phyloP scores from a whole-genome alignment of 92 coral and sea anemone species.

The Isaurus tuberculatus region DNA sequence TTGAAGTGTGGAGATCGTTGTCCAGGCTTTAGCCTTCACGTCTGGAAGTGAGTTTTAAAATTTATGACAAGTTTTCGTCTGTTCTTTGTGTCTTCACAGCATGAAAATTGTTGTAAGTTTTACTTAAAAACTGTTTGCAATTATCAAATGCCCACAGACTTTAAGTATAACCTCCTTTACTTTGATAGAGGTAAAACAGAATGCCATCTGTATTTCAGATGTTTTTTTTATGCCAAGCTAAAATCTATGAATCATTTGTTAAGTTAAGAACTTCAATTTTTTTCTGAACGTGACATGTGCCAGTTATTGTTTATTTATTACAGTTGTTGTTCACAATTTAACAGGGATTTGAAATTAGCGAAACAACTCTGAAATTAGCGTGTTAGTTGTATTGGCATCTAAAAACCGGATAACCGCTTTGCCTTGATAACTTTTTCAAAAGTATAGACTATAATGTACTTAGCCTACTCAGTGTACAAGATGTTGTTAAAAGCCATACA shows the following conservation, averaged over 20 bases:
- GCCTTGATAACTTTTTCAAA: too few relatives aligned
- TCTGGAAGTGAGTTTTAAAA: conserved; percentile 78
- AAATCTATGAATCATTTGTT: not conserved
- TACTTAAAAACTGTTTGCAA: not conserved
- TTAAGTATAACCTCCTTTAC: not conserved
- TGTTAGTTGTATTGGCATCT: not conserved
- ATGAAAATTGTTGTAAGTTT: not conserved
- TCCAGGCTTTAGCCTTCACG: conserved; percentile 91
- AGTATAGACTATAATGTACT: too few relatives aligned
- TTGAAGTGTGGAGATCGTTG: conserved; percentile 81
- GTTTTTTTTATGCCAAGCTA: not conserved
- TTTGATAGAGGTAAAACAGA: not conserved
- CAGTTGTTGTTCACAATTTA: too few relatives aligned
- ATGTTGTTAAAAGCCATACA: not conserved
- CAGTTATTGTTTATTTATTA: not conserved
- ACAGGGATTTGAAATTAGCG: not conserved
- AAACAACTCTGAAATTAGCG: not conserved
- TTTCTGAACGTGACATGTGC: not conserved
- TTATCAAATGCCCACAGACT: not conserved
- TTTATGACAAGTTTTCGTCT: conserved; percentile 14
- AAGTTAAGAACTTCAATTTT: not conserved
- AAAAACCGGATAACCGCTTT: not conserved
- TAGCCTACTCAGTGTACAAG: too few relatives aligned
- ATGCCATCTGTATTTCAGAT: conserved; percentile 7
- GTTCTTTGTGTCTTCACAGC: conserved; percentile 1